Evolutionary conservation across 2,113 vertebrate species (phyloP).

Genomic region (Poeciliopsis turrubarensis): DNA sequence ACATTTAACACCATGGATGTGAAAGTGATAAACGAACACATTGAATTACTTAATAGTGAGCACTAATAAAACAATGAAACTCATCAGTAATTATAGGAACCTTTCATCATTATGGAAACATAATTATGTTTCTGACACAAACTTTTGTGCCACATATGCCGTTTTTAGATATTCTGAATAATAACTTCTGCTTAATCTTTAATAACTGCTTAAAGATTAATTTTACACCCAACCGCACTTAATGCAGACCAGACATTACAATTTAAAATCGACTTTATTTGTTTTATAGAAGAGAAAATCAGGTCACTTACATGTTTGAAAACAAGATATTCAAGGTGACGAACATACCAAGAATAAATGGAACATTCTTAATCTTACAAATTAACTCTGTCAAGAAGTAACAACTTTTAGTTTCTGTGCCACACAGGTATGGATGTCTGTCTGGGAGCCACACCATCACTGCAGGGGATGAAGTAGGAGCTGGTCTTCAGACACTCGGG

Average conservation of each 20-base stretch:
- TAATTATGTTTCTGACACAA: too few species aligned
- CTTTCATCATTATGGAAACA: too few species aligned
- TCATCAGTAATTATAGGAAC: too few species aligned
- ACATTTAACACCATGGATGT: too few species aligned
- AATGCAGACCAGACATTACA: not conserved
- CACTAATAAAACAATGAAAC: too few species aligned
- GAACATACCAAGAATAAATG: not conserved
- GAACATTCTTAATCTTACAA: not conserved
- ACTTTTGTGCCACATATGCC: too few species aligned
- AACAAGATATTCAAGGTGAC: not conserved
- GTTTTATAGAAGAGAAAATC: not conserved
- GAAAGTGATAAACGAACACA: too few species aligned
- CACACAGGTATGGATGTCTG: constrained; percentile 76
- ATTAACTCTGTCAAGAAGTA: not conserved
- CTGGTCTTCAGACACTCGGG: constrained; percentile 54
- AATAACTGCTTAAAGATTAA: not conserved
- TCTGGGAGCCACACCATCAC: constrained; percentile 66
- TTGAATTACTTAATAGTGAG: too few species aligned
- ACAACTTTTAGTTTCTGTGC: constrained; percentile 40
- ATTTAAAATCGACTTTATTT: not conserved
- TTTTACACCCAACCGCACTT: not conserved
- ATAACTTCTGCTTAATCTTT: too few species aligned
- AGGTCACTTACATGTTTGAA: not conserved
- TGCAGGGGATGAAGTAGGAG: constrained; percentile 64
- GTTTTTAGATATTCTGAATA: not conserved